phyloP scores from a whole-genome alignment of 2,113 vertebrate genomes.

The Eudyptes chrysolophus region DNA sequence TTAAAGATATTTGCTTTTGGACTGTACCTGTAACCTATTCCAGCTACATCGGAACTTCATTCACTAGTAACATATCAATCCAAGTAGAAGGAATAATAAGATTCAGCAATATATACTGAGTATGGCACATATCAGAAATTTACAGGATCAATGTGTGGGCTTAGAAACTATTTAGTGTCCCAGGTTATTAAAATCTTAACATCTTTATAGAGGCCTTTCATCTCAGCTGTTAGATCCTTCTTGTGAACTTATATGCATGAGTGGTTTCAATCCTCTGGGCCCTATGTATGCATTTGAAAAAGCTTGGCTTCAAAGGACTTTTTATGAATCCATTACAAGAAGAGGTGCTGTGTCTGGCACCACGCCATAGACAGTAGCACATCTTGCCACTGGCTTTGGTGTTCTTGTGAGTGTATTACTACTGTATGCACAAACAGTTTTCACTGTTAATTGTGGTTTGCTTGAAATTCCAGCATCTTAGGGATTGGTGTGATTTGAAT shows the following conservation, averaged over 20 bases:
- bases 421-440: neutral
- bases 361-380: neutral
- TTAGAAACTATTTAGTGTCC: neutral
- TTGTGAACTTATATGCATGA: neutral
- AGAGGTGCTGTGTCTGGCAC: neutral
- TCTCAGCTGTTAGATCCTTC: neutral
- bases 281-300: neutral
- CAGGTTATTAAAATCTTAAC: neutral
- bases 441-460: neutral
- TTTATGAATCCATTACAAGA: neutral
- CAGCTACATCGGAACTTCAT: neutral
- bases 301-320: neutral
- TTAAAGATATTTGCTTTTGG: neutral
- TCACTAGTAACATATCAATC: neutral
- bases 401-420: neutral
- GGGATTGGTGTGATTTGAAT: neutral
- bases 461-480: neutral
- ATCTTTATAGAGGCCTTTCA: neutral
- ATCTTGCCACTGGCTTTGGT: neutral
- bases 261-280: neutral
- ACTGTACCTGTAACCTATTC: neutral
- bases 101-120: neutral
- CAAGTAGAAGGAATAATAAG: neutral
- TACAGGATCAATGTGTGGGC: neutral
- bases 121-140: neutral